Evolutionary conservation across 35 echinoderm and acorn worm species (phyloP), one percentile per base, ranked within the genome.

Genomic region (Strongylocentrotus purpuratus): DNA sequence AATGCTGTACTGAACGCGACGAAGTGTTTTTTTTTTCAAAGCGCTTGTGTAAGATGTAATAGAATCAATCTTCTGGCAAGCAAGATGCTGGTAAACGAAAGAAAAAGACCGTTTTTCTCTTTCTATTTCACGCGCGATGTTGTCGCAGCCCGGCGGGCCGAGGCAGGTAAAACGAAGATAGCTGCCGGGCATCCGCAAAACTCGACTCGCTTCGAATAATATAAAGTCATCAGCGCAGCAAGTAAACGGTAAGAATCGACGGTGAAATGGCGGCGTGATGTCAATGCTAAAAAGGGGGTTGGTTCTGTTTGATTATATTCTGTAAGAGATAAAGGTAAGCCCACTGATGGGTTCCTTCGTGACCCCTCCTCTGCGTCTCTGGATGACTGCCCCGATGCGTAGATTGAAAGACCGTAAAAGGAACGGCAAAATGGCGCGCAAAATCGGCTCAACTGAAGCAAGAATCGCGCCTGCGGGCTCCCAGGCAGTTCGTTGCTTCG

Each of bases 371-470:
- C 0, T 78, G 22, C 65, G 20, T n/a, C 20, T 78, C 20, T 78
- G 20, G 28, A 22, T 78, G 65, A 28, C 65, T 78, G 65, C 65
- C 20, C 65, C 65, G 65, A 15, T 22, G 65, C 25, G 65, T 78
- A 78, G 65, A 78, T 78, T 78, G 65, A 78, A 78, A 78, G 22
- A 78, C 7, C 20, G 87, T 46, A 46, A 32, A 28, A 46, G 33
- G 87, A 33, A 89, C 45, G 31, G 28, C 45, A 93, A 93, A 58
- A 46, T 93, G 46, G 91, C 91, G 91, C 91, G 91, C 91, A 32
- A 93, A 93, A 93, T 93, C 46, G 91, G 41, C 46, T 93, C 46
- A 48, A 93, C 91, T 93, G 91, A 93, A 93, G 46, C 91, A 93
- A 93, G 48, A 55, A 93, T 47, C 91, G 13, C 48, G 91, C 91